Evolutionary conservation across 2,797 vertebrate genomes (phyloP).

Genomic region (Centropyge bicolor): DNA sequence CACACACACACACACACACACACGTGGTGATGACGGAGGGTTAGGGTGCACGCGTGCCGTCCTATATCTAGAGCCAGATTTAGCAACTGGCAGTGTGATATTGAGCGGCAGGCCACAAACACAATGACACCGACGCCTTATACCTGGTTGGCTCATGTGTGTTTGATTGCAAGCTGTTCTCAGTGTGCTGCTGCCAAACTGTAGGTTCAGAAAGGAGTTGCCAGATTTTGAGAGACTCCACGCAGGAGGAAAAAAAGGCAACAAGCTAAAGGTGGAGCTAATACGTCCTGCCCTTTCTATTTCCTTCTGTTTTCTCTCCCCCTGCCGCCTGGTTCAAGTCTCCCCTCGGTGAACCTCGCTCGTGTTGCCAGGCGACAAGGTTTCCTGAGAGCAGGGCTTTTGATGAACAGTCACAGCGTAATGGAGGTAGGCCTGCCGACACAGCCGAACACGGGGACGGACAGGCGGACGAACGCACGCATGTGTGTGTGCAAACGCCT

Average conservation of each 20-base stretch:
- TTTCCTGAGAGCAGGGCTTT: conserved; percentile 83
- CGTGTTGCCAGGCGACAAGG: conserved; percentile 86
- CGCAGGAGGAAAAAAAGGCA: conserved; percentile 4
- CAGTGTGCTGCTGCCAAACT: neutral
- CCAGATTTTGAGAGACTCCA: neutral
- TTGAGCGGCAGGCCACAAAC: conserved; percentile 19
- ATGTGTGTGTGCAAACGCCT: conserved; percentile 41
- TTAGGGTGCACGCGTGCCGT: conserved; percentile 1
- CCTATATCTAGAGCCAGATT: conserved; percentile 23
- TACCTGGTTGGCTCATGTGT: neutral
- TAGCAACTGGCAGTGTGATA: conserved; percentile 20
- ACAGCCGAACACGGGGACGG: conserved; percentile 40
- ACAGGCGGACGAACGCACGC: conserved; percentile 50
- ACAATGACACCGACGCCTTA: conserved; percentile 25
- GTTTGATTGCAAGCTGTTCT: conserved; percentile 18
- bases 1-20: too few species aligned
- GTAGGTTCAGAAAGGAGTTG: neutral
- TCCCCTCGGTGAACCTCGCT: conserved; percentile 70
- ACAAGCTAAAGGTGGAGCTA: conserved; percentile 29
- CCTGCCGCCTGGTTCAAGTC: conserved; percentile 62
- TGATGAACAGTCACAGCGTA: conserved; percentile 81
- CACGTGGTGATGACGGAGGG: conserved; percentile 21
- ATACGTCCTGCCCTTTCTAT: conserved; percentile 47
- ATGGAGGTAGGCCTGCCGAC: conserved; percentile 65
- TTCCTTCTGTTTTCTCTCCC: conserved; percentile 59